Percentiles rank a stretch among this genome's conserved stretches.
These are phyloP conservation scores for Drosophila infuscata DNA, from an alignment of 2,888 invertebrate species.

Conservation along the genomic window DNA sequence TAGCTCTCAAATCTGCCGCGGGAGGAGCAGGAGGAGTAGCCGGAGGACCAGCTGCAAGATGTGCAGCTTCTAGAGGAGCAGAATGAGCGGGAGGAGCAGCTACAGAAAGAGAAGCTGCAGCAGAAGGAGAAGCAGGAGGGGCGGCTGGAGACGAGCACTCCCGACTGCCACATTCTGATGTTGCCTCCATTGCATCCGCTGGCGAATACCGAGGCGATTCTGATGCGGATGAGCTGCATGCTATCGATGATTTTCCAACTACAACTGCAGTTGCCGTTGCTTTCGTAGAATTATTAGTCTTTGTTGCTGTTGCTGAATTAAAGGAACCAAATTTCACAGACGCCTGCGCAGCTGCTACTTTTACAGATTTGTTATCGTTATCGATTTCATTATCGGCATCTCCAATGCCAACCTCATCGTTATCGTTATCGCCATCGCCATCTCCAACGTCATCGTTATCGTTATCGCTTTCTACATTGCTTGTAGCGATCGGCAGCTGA, in stretches of 20 bases:
- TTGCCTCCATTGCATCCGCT: conserved; percentile 22
- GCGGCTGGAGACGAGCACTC: neutral
- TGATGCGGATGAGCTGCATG: conserved; percentile 37
- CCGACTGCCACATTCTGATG: neutral
- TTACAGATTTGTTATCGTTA: conserved; percentile 13
- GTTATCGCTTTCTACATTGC: neutral
- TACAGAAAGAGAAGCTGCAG: neutral
- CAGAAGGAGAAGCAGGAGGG: neutral
- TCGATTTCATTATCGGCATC: neutral
- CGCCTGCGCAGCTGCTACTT: conserved; percentile 50
- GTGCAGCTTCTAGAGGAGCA: neutral
- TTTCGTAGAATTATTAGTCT: conserved; percentile 76
- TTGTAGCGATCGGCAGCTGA: neutral
- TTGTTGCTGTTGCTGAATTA: conserved; percentile 79
- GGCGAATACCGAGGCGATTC: conserved; percentile 10
- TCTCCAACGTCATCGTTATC: neutral
- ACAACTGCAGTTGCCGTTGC: conserved; percentile 22
- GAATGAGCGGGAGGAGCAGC: neutral
- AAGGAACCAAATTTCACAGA: conserved; percentile 77
- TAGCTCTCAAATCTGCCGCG: conserved; percentile 44
- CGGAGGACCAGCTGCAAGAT: neutral
- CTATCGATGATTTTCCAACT: conserved; percentile 13
- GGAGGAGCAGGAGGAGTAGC: neutral
- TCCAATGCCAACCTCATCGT: neutral
- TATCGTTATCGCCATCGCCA: conserved; percentile 3